A percentile compares a stretch with the other conserved stretches of the same genome.
phyloP scores from a whole-genome alignment of 2,888 invertebrate genomes.

The Sinelater perroti region DNA sequence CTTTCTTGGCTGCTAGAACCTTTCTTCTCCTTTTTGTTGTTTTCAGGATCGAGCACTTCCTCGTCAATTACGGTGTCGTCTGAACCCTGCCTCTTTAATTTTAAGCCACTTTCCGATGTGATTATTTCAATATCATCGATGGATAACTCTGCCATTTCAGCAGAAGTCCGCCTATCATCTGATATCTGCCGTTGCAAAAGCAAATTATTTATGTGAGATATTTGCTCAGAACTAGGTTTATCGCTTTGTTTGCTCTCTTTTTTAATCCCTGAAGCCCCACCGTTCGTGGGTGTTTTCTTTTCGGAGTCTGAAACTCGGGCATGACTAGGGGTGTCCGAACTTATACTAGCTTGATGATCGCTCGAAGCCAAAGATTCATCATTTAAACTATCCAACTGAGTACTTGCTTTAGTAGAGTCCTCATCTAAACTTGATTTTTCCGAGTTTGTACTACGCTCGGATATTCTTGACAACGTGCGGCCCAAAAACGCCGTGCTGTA shows the following conservation, averaged over 20 bases:
- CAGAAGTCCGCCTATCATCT: constrained; percentile 82
- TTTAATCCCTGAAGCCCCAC: constrained; percentile 12
- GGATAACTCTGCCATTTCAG: constrained; percentile 85
- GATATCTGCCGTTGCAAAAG: constrained; percentile 69
- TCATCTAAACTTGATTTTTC: constrained; percentile 88
- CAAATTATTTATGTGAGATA: constrained; percentile 55
- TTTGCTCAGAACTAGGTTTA: constrained; percentile 46
- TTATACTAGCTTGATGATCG: constrained; percentile 85
- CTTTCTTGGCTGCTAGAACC: constrained; percentile 73
- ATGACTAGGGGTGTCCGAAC: constrained; percentile 83
- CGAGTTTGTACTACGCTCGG: constrained; percentile 87
- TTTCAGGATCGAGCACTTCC: constrained; percentile 55
- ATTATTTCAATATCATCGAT: constrained; percentile 69
- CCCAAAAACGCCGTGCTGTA: constrained; percentile 79
- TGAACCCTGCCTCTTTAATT: constrained; percentile 58
- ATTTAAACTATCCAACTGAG: constrained; percentile 83
- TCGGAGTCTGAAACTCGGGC: constrained; percentile 67
- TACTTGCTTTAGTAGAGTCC: constrained; percentile 86
- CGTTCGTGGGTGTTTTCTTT: constrained; percentile 54
- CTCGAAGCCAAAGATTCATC: constrained; percentile 86
- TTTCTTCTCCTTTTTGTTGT: constrained; percentile 46
- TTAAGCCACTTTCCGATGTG: constrained; percentile 59
- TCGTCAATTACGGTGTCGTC: constrained; percentile 62
- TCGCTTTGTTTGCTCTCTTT: constrained; percentile 9
- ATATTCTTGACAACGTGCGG: constrained; percentile 84